Conservation (phyloP, 2,113 vertebrate genomes). For the Aviceda subcristata region DNA sequence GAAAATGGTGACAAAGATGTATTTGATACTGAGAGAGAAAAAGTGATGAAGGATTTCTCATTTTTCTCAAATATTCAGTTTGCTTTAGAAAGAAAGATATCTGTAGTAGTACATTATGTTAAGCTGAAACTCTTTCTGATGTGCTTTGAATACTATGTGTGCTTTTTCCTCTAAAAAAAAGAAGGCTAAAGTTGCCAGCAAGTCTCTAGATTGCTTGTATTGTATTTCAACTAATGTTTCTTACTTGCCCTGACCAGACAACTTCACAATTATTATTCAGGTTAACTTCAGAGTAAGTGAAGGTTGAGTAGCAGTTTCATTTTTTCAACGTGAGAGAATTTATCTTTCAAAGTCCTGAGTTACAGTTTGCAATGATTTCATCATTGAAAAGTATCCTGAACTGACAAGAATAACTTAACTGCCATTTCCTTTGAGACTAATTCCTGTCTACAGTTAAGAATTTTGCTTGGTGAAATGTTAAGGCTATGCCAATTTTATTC, state of each 20-base stretch:
- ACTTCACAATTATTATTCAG: neutral
- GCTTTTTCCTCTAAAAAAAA: neutral
- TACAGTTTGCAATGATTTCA: slow-evolving; percentile 12
- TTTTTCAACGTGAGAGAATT: neutral
- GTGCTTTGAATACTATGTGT: neutral
- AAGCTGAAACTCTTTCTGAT: neutral
- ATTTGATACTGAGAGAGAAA: neutral
- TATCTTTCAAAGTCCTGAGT: neutral
- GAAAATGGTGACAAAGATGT: neutral
- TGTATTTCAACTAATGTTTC: neutral
- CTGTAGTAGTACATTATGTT: neutral
- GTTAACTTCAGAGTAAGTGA: neutral
- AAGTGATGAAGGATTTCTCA: neutral
- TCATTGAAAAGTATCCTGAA: neutral
- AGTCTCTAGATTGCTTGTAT: neutral
- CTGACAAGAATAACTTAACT: neutral
- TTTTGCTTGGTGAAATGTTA: neutral
- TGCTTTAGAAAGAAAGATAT: neutral
- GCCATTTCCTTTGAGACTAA: slow-evolving; percentile 20
- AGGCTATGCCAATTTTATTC: neutral
- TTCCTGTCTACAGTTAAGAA: neutral
- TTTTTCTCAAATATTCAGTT: neutral
- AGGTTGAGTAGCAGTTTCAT: neutral
- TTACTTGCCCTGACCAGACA: neutral
- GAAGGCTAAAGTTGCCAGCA: neutral